Evolutionary conservation across 2,888 invertebrate species (phyloP).

Genomic region (Magallana nippona): DNA sequence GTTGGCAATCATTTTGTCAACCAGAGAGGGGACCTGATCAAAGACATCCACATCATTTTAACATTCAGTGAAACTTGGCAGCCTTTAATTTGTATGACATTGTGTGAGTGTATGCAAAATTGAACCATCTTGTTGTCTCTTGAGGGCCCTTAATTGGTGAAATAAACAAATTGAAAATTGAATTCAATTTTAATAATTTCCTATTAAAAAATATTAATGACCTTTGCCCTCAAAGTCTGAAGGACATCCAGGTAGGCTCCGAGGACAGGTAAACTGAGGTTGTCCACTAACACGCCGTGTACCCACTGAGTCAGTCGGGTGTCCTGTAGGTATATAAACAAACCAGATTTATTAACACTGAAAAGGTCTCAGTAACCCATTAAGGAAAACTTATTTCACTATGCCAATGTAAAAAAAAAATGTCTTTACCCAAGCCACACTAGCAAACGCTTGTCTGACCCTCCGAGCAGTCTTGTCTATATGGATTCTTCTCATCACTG

Average conservation of each 20-base stretch:
- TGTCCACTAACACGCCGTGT: constrained; percentile 86
- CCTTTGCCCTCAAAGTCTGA: constrained; percentile 83
- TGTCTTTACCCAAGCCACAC: constrained; percentile 84
- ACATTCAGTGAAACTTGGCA: background rate
- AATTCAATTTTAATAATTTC: background rate
- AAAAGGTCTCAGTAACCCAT: no score
- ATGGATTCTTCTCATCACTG: constrained; percentile 85
- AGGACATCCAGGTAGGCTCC: constrained; percentile 89
- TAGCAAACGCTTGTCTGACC: constrained; percentile 85
- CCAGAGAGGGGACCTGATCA: constrained; percentile 84
- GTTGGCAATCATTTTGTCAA: constrained; percentile 86
- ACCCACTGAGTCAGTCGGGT: constrained; percentile 88
- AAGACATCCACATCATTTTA: constrained; percentile 1
- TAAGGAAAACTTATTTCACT: no score
- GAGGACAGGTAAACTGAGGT: constrained; percentile 85
- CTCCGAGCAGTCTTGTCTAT: constrained; percentile 85
- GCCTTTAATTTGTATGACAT: no score
- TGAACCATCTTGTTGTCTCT: background rate
- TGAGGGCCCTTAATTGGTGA: no score
- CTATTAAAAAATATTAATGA: constrained; percentile 62
- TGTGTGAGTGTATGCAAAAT: background rate
- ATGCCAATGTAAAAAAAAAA: background rate
- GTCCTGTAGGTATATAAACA: constrained; percentile 80
- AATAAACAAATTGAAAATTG: background rate
- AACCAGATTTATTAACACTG: no score